Evolutionary conservation across 2,888 invertebrate species (phyloP).

Genomic region (Cloeon dipterum): DNA sequence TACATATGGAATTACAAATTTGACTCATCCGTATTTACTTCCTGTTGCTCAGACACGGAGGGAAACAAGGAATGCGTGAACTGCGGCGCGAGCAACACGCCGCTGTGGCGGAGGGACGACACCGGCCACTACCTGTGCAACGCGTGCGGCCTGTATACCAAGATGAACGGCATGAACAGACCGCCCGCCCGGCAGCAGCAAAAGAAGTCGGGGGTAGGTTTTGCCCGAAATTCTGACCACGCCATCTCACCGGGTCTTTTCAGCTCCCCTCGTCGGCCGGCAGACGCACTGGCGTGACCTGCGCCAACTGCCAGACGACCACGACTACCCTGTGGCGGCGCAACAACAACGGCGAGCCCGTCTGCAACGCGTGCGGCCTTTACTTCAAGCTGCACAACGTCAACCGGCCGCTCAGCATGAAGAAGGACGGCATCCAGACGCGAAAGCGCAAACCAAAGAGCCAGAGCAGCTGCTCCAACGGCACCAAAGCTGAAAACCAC

Average conservation of each 20-base stretch:
- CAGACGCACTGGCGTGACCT: constrained; percentile 23
- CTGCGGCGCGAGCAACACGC: constrained; percentile 41
- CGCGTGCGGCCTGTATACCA: constrained; percentile 51
- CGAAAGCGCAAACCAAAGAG: constrained; percentile 79
- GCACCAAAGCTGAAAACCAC: constrained; percentile 3
- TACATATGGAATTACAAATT: no score
- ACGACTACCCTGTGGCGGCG: constrained; percentile 34
- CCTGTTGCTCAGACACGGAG: constrained; percentile 4
- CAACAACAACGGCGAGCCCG: constrained; percentile 34
- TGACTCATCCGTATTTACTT: neutral
- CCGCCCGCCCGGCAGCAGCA: constrained; percentile 45
- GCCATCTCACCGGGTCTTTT: constrained; percentile 2
- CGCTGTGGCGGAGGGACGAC: constrained; percentile 67
- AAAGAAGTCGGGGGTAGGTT: constrained; percentile 19
- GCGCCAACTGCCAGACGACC: constrained; percentile 14
- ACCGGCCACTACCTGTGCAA: constrained; percentile 73
- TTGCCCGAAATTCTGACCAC: no score
- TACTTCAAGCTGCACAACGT: constrained; percentile 71
- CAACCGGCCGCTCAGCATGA: constrained; percentile 89
- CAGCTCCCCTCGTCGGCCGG: constrained; percentile 29
- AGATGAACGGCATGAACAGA: constrained; percentile 51
- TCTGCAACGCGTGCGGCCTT: constrained; percentile 48
- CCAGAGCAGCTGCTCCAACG: constrained; percentile 9
- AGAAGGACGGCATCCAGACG: constrained; percentile 96
- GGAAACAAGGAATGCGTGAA: constrained; percentile 44